Conservation (phyloP, 2,113 vertebrate species). For the Zosterops borbonicus region DNA sequence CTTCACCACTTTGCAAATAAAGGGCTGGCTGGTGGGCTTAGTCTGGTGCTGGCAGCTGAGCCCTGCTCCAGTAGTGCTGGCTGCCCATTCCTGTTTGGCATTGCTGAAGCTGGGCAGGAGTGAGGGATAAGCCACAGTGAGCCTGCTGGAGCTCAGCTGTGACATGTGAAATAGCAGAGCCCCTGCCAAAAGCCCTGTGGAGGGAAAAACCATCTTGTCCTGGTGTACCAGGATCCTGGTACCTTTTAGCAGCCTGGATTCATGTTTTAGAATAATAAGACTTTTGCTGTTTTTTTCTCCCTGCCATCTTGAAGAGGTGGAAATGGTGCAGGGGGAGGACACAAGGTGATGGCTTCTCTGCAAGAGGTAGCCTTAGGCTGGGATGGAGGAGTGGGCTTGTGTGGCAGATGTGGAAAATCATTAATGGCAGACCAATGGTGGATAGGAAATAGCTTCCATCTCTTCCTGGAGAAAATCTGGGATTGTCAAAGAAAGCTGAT, state of each 20-base stretch:
- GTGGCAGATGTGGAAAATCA: neutral
- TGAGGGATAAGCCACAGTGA: neutral
- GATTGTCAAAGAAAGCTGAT: fast-evolving
- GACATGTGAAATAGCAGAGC: neutral
- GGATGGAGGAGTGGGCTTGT: neutral
- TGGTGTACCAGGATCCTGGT: neutral
- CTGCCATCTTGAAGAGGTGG: neutral
- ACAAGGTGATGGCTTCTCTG: neutral
- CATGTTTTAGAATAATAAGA: neutral
- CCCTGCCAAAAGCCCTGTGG: neutral
- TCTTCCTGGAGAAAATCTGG: neutral
- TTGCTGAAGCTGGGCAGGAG: fast-evolving
- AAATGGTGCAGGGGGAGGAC: neutral
- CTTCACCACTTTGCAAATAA: neutral
- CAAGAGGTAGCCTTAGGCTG: neutral
- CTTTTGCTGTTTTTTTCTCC: neutral
- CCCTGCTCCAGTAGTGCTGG: fast-evolving
- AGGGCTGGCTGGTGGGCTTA: neutral
- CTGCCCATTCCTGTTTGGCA: neutral
- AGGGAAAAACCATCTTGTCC: neutral
- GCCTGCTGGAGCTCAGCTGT: neutral
- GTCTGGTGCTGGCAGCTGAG: neutral
- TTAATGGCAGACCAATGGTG: neutral
- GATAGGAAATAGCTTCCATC: neutral
- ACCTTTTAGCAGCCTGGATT: neutral